A percentile compares a stretch with the other conserved stretches of the same genome.
These are phyloP conservation scores for Periophthalmus modestus DNA, from an alignment of 2,113 vertebrate species.

Conservation along the genomic window DNA sequence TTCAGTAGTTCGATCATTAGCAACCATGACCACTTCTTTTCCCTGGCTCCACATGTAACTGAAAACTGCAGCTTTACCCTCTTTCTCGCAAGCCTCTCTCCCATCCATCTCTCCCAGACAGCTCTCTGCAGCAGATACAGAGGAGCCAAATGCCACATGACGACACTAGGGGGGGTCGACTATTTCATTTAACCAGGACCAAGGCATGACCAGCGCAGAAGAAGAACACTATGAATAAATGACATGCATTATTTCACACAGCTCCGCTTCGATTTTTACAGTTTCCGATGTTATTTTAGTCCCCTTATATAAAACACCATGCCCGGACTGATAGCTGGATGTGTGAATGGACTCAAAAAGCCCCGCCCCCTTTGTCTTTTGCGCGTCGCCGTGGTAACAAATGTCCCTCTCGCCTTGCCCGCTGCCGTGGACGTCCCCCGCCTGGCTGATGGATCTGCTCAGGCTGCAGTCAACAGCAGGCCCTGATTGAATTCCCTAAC, in stretches of 20 bases:
- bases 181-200: constrained; percentile 52
- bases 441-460: constrained; percentile 60
- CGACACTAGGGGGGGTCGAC: constrained; percentile 32
- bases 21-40: constrained; percentile 2
- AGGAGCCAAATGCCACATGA: constrained; percentile 43
- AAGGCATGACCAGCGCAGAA: constrained; percentile 55
- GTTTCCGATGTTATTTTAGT: constrained; percentile 51
- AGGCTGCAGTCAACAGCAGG: constrained; percentile 58
- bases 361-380: constrained; percentile 38
- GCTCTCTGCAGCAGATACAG: constrained; percentile 21
- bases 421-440: constrained; percentile 57
- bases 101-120: constrained; percentile 35
- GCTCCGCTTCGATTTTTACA: constrained; percentile 50
- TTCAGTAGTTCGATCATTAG: constrained; percentile 3
- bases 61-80: constrained; percentile 4
- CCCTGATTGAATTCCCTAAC: constrained; percentile 64
- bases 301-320: constrained; percentile 20
- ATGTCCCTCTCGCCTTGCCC: constrained; percentile 26
- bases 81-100: constrained; percentile 3
- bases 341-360: constrained; percentile 49
- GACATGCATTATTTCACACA: constrained; percentile 66
- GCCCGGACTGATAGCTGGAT: constrained; percentile 43
- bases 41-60: constrained; percentile 13
- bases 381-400: constrained; percentile 28
- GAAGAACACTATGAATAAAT: constrained; percentile 71